phyloP scores from a whole-genome alignment of 1,140 invertebrate genomes.

The Euwallacea fornicatus region DNA sequence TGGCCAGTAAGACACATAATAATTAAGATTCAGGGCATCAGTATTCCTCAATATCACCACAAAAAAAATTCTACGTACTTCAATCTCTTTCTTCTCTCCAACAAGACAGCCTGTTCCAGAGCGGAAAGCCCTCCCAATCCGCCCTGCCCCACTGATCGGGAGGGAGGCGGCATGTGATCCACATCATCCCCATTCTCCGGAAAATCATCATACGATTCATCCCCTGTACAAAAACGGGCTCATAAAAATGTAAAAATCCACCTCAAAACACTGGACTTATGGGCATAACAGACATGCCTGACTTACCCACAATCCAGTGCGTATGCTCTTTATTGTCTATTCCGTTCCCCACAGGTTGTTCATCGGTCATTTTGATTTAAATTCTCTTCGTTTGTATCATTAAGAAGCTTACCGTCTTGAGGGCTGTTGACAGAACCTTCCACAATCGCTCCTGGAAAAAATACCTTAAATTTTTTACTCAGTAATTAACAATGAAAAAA shows the following conservation, averaged over 20 bases:
- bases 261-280: constrained; percentile 1
- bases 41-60: too few species aligned
- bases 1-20: too few species aligned
- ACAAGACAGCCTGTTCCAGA: constrained; percentile 40
- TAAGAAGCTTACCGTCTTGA: constrained; percentile 14
- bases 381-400: constrained; percentile 10
- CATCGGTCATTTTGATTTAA: neutral
- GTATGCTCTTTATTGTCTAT: constrained; percentile 13
- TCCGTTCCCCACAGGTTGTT: constrained; percentile 14
- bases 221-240: constrained; percentile 35
- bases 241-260: neutral
- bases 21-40: too few species aligned
- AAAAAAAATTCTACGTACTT: constrained; percentile 43
- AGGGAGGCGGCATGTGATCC: constrained; percentile 42
- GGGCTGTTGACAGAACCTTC: neutral
- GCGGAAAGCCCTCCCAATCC: constrained; percentile 35
- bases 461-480: too few species aligned
- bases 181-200: constrained; percentile 39
- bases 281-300: neutral
- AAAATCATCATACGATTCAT: constrained; percentile 46
- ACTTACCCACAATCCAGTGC: constrained; percentile 23
- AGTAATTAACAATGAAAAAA: too few species aligned
- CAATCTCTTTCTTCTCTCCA: constrained; percentile 45
- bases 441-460: neutral
- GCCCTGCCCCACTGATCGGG: constrained; percentile 46